Base-by-base conservation (phyloP, 2,797 vertebrate genomes). In the Sebastes diaconus region DNA sequence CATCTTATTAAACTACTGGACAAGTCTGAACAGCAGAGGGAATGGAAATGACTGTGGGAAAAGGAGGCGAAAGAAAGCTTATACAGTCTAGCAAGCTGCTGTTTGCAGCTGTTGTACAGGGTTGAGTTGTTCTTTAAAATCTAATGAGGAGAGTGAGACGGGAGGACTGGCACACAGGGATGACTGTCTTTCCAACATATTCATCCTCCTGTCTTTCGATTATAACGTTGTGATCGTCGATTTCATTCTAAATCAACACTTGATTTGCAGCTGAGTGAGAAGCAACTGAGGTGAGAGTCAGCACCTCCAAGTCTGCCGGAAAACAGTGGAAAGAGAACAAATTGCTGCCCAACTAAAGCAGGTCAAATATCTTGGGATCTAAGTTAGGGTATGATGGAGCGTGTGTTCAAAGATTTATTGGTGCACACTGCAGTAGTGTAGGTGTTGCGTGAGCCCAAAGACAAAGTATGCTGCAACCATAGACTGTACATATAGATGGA, bases 61-160 rank as follows among this genome's bases (percentile, higher is more conserved):
- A 83, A 79, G 22, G 63, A 72, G 50, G 66, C 68, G 32, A 85
- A 72, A 75, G 25, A 46, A 25, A 42, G 4, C 27, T 74, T 77
- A 67, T 22, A 20, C 22, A 12, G 12, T 20, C 25, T 34, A 70
- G 18, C 59, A 73, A 83, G 77, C 82, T 67, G 59, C n/a, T 88
- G 42, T 86, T 63, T 82, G 79, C 87, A 88, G 84, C 75, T 88
- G 87, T 73, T 72, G 66, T 6, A 7, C 58, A 68, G 72, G 11
- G 50, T 69, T 34, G n/a, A 83, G 18, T 25, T 9, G 6, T 66
- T 20, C 25, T 66, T 58, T 8, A 60, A 50, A 64, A 34, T 75
- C 55, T 34, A 73, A 52, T 18, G 0, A 61, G 54, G 64, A 42
- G 13, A 32, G 22, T 12, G 24, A 25, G 25, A 50, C 14, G 8